Conservation (phyloP, 37 sponge, comb jelly and placozoan species). For the Agelas oroides region DNA sequence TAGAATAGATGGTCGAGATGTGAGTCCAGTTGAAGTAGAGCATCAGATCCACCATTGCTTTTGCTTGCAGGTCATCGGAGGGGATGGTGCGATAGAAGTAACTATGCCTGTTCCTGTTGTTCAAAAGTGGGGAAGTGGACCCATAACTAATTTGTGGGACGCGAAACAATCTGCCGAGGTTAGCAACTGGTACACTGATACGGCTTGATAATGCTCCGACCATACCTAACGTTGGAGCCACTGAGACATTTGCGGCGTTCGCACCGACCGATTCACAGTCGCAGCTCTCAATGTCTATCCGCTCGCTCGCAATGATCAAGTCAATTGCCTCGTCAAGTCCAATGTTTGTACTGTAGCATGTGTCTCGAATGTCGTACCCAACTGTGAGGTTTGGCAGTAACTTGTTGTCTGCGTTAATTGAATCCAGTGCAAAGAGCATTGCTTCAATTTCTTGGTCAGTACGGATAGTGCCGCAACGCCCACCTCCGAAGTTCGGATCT, state of each 20-base stretch:
- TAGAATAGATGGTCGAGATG: constrained; percentile 15
- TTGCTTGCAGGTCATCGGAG: constrained; percentile 66
- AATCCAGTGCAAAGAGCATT: constrained; percentile 78
- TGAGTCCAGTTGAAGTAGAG: constrained; percentile 55
- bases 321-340: constrained; percentile 67
- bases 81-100: constrained; percentile 83
- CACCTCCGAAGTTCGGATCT: neutral
- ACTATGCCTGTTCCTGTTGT: constrained; percentile 55
- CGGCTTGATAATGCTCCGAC: too few relatives aligned
- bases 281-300: constrained; percentile 15
- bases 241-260: too few relatives aligned
- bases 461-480: neutral
- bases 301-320: constrained; percentile 48
- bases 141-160: constrained; percentile 80
- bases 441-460: constrained; percentile 69
- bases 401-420: constrained; percentile 51
- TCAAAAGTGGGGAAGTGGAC: constrained; percentile 66
- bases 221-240: too few relatives aligned
- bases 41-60: constrained; percentile 80
- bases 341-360: constrained; percentile 63
- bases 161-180: constrained; percentile 33
- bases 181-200: too few relatives aligned
- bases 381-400: constrained; percentile 55
- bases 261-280: too few relatives aligned
- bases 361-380: constrained; percentile 85